phyloP scores from a whole-genome alignment of 2,797 vertebrate genomes.

The Alauda arvensis region DNA sequence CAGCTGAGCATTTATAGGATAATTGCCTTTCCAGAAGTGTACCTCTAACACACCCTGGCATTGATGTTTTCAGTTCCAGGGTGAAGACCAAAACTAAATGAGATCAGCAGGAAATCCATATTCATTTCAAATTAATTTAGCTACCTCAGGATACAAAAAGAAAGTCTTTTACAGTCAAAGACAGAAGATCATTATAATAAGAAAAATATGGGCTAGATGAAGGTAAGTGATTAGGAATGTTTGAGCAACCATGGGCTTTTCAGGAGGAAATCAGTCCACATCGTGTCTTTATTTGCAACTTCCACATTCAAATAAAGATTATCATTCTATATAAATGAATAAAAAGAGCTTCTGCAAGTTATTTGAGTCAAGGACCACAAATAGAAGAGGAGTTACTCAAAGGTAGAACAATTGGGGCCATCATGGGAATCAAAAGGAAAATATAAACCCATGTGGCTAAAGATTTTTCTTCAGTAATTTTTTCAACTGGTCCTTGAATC shows the following conservation, averaged over 20 bases:
- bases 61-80: conserved; percentile 53
- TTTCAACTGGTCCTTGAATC: not conserved
- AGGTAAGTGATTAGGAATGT: conserved; percentile 23
- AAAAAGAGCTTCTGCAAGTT: not conserved
- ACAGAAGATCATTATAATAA: conserved; percentile 26
- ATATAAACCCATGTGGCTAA: not conserved
- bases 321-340: not conserved
- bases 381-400: not conserved
- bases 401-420: not conserved
- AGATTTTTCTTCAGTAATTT: not conserved
- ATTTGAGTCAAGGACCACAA: not conserved
- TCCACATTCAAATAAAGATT: not conserved
- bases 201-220: conserved; percentile 28
- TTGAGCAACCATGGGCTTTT: conserved; percentile 2
- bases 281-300: conserved; percentile 21
- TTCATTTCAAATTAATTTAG: conserved; percentile 50
- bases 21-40: conserved; percentile 65
- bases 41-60: conserved; percentile 56
- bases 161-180: conserved; percentile 12
- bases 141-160: conserved; percentile 51
- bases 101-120: conserved; percentile 61
- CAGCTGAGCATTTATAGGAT: conserved; percentile 62
- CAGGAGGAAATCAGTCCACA: not conserved
- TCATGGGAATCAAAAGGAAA: not conserved
- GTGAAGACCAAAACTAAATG: conserved; percentile 41